These are phyloP conservation scores for Microhierax caerulescens DNA, from an alignment of 2,797 vertebrate species.

Conservation along the genomic window DNA sequence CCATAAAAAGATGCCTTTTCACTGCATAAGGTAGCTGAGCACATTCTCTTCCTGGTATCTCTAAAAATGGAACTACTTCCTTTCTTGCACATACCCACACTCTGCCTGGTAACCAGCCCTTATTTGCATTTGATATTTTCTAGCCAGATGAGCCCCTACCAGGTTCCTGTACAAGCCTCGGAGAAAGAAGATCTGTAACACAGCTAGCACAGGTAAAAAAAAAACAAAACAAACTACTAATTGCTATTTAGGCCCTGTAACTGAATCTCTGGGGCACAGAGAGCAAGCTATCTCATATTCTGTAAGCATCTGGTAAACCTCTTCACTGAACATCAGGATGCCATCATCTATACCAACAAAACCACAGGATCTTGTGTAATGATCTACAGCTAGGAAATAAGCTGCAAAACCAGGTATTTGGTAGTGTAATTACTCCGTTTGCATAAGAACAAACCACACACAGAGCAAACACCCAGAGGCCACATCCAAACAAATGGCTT, in stretches of 20 bases:
- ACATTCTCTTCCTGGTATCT: neutral
- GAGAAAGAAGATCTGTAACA: constrained; percentile 59
- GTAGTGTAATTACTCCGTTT: neutral
- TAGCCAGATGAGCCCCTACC: constrained; percentile 35
- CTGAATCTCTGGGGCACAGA: neutral
- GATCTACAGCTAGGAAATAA: neutral
- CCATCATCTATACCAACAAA: neutral
- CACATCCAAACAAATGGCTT: neutral
- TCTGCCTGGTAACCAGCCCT: neutral
- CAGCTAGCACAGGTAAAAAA: constrained; percentile 74
- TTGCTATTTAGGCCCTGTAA: neutral
- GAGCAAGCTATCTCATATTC: neutral
- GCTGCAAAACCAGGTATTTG: neutral
- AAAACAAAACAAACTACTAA: neutral
- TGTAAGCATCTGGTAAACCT: neutral
- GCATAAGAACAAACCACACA: neutral
- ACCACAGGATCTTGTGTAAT: neutral
- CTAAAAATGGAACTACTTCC: constrained; percentile 36
- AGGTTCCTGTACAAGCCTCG: neutral
- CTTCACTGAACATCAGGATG: neutral
- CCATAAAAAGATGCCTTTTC: constrained; percentile 22
- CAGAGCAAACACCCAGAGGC: neutral
- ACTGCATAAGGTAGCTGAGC: constrained; percentile 13
- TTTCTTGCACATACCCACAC: constrained; percentile 15
- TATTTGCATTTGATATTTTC: constrained; percentile 44